Conservation (phyloP, 2,113 vertebrate species). For the Cryptomyrus ogoouensis region DNA sequence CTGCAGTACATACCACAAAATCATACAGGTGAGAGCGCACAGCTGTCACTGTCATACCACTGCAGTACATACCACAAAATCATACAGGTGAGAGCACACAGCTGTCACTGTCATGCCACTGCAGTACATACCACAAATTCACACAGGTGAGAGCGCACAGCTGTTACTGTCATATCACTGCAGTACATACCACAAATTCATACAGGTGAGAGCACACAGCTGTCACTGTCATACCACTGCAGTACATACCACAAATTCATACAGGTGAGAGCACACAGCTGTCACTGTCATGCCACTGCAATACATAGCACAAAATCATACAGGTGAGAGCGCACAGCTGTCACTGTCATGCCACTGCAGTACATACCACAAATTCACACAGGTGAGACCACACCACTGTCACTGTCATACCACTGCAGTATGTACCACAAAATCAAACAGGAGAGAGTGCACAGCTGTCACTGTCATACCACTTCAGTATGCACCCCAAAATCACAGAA, state of each 20-base stretch:
- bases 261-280: not conserved
- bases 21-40: slow-evolving; percentile 73
- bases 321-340: not conserved
- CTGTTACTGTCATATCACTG: not conserved
- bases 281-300: not conserved
- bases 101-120: not conserved
- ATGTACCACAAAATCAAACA: slow-evolving; percentile 78
- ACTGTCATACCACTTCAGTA: not conserved
- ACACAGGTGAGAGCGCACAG: slow-evolving; percentile 66
- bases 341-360: not conserved
- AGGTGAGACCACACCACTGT: slow-evolving; percentile 54
- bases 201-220: not conserved
- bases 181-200: not conserved
- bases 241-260: not conserved
- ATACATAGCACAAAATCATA: not conserved
- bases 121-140: slow-evolving; percentile 65
- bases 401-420: not conserved
- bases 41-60: not conserved
- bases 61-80: slow-evolving; percentile 64
- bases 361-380: slow-evolving; percentile 66
- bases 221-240: not conserved
- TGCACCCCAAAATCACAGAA: too few relatives aligned
- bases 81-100: slow-evolving; percentile 67
- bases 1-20: slow-evolving; percentile 59
- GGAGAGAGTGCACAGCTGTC: slow-evolving; percentile 49